These are phyloP conservation scores for Mimas tiliae DNA, from an alignment of 2,888 invertebrate species.

Conservation along the genomic window DNA sequence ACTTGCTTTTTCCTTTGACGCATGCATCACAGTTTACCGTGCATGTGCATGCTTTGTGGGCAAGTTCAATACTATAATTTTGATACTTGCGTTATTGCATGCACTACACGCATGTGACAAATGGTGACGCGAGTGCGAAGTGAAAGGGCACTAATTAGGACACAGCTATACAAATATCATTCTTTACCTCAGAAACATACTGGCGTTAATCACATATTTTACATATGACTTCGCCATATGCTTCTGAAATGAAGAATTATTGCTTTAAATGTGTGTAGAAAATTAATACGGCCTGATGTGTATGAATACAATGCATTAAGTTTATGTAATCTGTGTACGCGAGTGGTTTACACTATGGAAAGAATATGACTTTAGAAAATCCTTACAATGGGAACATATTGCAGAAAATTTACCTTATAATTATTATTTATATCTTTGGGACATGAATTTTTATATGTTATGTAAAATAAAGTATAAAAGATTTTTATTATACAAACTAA, in stretches of 20 bases:
- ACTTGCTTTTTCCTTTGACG: neutral
- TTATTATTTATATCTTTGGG: neutral
- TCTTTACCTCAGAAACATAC: too few relatives aligned
- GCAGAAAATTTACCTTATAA: neutral
- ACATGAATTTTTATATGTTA: neutral
- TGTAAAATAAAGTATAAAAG: neutral
- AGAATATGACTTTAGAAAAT: neutral
- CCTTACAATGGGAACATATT: neutral
- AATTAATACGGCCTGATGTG: slow-evolving; percentile 7
- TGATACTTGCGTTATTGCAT: too few relatives aligned
- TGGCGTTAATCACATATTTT: too few relatives aligned
- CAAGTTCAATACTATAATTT: too few relatives aligned
- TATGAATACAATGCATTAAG: slow-evolving; percentile 23
- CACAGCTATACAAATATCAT: neutral
- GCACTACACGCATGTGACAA: neutral
- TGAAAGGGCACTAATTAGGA: too few relatives aligned
- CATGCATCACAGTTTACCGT: neutral
- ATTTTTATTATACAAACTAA: neutral
- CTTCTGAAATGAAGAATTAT: neutral
- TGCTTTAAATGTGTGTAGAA: neutral
- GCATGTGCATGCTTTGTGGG: too few relatives aligned
- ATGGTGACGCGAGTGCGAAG: neutral
- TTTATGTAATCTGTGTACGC: slow-evolving; percentile 1
- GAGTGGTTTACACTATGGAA: slow-evolving; percentile 2
- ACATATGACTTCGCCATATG: too few relatives aligned